These are phyloP conservation scores for Vimba vimba DNA, from an alignment of 2,113 vertebrate species.

Conservation along the genomic window DNA sequence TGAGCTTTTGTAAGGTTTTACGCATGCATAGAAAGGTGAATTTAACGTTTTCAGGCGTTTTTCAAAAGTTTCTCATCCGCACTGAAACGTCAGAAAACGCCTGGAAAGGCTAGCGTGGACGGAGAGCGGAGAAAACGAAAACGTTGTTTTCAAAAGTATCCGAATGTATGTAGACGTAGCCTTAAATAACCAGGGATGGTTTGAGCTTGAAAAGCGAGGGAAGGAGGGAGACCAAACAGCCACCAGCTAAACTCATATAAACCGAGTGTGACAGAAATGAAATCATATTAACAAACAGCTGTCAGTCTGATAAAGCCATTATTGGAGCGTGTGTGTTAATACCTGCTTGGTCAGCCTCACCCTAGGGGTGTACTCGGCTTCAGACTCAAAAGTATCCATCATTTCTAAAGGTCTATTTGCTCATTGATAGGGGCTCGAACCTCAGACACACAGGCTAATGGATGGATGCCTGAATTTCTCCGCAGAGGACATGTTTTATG, in stretches of 20 bases:
- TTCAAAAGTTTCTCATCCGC: too few relatives aligned
- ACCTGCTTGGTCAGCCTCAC: constrained; percentile 28
- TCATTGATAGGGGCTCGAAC: constrained; percentile 47
- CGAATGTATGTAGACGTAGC: too few relatives aligned
- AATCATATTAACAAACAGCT: constrained; percentile 4
- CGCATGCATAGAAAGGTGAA: too few relatives aligned
- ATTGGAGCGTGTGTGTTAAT: not conserved
- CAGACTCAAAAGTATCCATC: constrained; percentile 49
- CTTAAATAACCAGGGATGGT: not conserved
- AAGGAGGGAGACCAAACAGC: not conserved
- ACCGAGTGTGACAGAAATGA: constrained; percentile 18
- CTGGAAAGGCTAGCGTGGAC: too few relatives aligned
- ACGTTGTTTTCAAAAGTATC: too few relatives aligned
- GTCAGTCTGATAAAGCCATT: constrained; percentile 9
- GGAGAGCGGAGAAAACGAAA: too few relatives aligned
- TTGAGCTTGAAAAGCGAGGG: not conserved
- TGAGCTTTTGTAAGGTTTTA: too few relatives aligned
- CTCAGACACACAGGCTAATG: constrained; percentile 49
- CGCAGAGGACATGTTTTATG: constrained; percentile 60
- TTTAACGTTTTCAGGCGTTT: too few relatives aligned
- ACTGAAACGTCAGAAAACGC: too few relatives aligned
- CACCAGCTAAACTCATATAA: constrained; percentile 21
- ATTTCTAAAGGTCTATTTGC: constrained; percentile 58
- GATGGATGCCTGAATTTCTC: constrained; percentile 60
- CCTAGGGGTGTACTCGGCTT: constrained; percentile 9